Base-by-base conservation (phyloP, 2,113 vertebrate species). In the Athene noctua region DNA sequence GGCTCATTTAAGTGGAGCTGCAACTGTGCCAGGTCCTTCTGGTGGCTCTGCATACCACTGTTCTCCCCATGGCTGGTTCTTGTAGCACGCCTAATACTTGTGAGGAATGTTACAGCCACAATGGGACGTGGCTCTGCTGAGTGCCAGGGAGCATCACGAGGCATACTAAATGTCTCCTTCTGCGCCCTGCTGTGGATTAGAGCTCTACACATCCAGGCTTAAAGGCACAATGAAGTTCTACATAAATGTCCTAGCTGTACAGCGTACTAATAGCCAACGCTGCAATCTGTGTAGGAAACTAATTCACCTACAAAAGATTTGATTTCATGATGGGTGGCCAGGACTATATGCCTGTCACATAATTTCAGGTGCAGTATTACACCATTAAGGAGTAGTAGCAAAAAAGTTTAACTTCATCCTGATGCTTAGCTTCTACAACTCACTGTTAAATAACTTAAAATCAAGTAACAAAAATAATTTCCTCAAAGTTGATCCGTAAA, bases 401-500 rank as follows among this genome's bases (percentile, higher is more conserved):
- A 83, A 72, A 46, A 57, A 59, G 17, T 46, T 54, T 26, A 36
- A 23, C 75, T 91, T 84, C 49, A 47, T 57, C 44, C 46, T 58
- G 18, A 67, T 68, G 36, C 18, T 73, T 29, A 36, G 1, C 25
- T 78, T 82, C 61, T 47, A 27, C 2, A 1, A 54, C 15, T 82
- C 44, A 54, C 34, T 83, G 25, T 46, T 62, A 94, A 91, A 72
- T 38, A 75, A 55, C 15, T 13, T 44, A 13, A 63, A 20, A 2
- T 63, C 63, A 84, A 91, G 36, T 51, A 92, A 58, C 5, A 86
- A 80, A 94, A 80, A 30, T 32, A 46, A 40, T 70, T 66, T 79
- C 67, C 30, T 83, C 26, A 38, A 72, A 80, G 59, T 15, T 68
- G 18, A 51, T 49, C 9, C 78, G 9, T 38, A 83, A 54, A 10